Percentiles rank a stretch among this genome's conserved stretches.
phyloP scores from a whole-genome alignment of 2,888 invertebrate species.

The Folsomia candida region DNA sequence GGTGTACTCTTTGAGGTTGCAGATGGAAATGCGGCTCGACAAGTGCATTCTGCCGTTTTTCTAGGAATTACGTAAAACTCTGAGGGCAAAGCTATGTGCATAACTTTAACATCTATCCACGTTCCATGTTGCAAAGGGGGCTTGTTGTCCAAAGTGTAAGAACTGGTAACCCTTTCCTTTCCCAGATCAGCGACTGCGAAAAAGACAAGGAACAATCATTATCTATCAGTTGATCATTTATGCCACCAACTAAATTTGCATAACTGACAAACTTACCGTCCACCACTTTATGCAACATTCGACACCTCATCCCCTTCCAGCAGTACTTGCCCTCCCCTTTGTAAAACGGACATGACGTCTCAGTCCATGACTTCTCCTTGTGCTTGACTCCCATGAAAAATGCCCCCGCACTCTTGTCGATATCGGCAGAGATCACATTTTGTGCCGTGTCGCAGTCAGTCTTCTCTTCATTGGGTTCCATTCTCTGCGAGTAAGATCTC shows the following conservation, averaged over 20 bases:
- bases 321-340: no score
- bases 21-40: no score
- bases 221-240: no score
- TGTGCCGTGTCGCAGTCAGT: neutral
- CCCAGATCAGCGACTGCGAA: no score
- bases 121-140: neutral
- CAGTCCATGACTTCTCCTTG: neutral
- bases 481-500: no score
- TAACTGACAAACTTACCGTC: neutral
- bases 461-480: neutral
- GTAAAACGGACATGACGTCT: neutral
- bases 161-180: no score
- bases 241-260: neutral
- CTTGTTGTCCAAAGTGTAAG: neutral
- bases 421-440: neutral
- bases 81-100: no score
- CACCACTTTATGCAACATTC: neutral
- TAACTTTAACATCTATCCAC: no score
- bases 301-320: neutral
- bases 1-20: no score
- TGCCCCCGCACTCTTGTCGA: neutral
- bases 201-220: no score
- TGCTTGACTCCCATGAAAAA: neutral
- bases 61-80: no score
- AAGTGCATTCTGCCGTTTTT: neutral